Evolutionary conservation across 2,113 vertebrate genomes (phyloP), one percentile per base, ranked within the genome.

Genomic region (Cnemophilus loriae): DNA sequence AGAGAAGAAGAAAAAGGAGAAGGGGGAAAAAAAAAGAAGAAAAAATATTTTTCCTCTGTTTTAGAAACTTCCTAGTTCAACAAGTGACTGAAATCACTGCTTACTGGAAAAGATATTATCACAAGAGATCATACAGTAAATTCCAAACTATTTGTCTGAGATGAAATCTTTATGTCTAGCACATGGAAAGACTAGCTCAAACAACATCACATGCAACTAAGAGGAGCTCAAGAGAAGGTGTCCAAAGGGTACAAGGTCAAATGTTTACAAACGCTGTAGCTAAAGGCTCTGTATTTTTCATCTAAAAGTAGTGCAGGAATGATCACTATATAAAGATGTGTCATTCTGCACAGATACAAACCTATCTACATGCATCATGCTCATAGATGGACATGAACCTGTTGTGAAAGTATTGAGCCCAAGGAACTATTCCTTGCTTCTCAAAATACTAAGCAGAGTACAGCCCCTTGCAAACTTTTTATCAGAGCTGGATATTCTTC

Each of bases 21-120:
- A 33, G 18, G 11, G 3, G 4, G 4, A 3, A 4, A 3, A 28
- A 16, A 10, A 32, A 41, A 33, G 27, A 13, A 15, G 5, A 12
- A 28, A 28, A 42, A 16, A 18, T 3, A 30, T 3, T 37, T 33
- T 73, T 21, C 14, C 22, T 49, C 21, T 59, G 11, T 69, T 74
- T 69, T 26, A 75, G 33, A 83, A 89, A 52, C 16, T 13, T 76
- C n/a, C 19, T 68, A 35, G 33, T 46, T 42, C 60, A 85, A 59
- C 17, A 90, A 39, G 6, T 42, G 9, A 46, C 59, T 44, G 28
- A 90, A 85, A 82, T 27, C 17, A 47, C 3, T 37, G 30, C 39
- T 64, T 37, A 68, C 6, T 8, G 8, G 10, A 64, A 23, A 68
- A 80, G 20, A 55, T 76, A 46, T 15, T 67, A 52, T 50, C 28